These are phyloP conservation scores for Patiria pectinifera DNA, from an alignment of 53 echinoderm and acorn worm species.

Conservation along the genomic window DNA sequence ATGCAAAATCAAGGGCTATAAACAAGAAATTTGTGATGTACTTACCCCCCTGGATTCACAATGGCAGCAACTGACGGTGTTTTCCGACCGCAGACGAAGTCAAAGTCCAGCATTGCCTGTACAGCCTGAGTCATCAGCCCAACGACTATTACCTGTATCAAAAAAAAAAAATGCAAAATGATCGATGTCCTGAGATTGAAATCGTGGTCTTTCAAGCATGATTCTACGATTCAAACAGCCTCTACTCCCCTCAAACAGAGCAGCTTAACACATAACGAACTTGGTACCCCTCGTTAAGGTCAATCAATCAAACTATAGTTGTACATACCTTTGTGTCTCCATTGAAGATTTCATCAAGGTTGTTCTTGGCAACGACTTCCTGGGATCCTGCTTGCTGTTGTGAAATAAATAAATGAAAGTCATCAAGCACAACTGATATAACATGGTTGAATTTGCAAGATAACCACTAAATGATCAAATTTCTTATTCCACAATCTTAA, in stretches of 20 bases:
- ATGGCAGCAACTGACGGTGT: slow-evolving; percentile 76
- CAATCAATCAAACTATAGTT: not conserved
- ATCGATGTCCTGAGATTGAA: not conserved
- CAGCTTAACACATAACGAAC: too few relatives aligned
- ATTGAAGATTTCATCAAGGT: not conserved
- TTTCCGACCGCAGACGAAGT: slow-evolving; percentile 65
- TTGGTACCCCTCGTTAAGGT: too few relatives aligned
- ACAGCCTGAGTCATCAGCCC: slow-evolving; percentile 67
- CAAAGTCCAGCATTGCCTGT: slow-evolving; percentile 73
- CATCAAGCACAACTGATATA: not conserved
- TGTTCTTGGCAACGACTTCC: not conserved
- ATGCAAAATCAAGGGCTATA: not conserved
- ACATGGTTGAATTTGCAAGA: not conserved
- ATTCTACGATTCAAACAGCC: too few relatives aligned
- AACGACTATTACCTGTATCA: slow-evolving; percentile 61
- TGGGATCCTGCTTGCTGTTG: not conserved
- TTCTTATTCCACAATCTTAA: not conserved
- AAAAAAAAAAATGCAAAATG: not conserved
- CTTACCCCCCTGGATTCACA: slow-evolving; percentile 70
- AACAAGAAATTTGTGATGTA: not conserved
- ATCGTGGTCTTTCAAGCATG: too few relatives aligned
- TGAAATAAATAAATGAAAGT: not conserved
- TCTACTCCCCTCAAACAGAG: too few relatives aligned
- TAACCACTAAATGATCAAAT: not conserved
- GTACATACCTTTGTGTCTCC: not conserved